Percentiles rank a stretch among this genome's conserved stretches.
Conservation (phyloP, 2,888 invertebrate genomes). For the Eucriotettix oculatus region DNA sequence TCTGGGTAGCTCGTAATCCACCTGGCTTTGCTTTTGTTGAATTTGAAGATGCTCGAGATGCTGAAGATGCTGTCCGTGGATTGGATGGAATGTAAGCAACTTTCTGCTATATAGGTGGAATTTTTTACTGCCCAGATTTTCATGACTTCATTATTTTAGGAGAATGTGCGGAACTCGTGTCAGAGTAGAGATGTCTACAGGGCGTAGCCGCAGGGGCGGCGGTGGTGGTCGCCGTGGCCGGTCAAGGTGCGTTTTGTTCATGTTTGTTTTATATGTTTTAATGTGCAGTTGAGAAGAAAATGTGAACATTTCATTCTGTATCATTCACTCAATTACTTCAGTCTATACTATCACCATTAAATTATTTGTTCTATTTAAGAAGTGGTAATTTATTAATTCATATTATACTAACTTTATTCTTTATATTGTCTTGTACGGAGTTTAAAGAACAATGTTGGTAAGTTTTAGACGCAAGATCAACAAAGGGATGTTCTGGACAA, state of each 20-base stretch:
- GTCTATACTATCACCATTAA: too few relatives aligned
- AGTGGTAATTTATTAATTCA: too few relatives aligned
- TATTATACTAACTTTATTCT: background rate
- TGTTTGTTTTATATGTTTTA: too few relatives aligned
- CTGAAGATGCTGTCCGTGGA: conserved; percentile 69
- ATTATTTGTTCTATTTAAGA: too few relatives aligned
- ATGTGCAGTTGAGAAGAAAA: too few relatives aligned
- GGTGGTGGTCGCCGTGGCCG: conserved; percentile 27
- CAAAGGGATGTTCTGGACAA: conserved; percentile 8
- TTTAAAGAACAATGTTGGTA: background rate
- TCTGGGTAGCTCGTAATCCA: conserved; percentile 88
- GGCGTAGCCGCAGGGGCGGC: conserved; percentile 54
- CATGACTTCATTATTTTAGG: conserved; percentile 26
- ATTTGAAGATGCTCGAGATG: conserved; percentile 75
- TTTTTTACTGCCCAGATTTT: background rate
- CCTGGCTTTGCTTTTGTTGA: conserved; percentile 86
- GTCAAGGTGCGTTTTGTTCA: background rate
- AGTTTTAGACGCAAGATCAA: background rate
- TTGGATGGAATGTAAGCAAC: conserved; percentile 59
- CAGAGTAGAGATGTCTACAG: conserved; percentile 84
- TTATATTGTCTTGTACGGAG: background rate
- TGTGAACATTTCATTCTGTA: too few relatives aligned
- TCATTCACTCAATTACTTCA: too few relatives aligned
- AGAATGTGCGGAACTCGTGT: conserved; percentile 79
- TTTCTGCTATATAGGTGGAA: background rate